Evolutionary conservation across 2,888 invertebrate genomes (phyloP).

Genomic region (Disparrhopalites patrizii): DNA sequence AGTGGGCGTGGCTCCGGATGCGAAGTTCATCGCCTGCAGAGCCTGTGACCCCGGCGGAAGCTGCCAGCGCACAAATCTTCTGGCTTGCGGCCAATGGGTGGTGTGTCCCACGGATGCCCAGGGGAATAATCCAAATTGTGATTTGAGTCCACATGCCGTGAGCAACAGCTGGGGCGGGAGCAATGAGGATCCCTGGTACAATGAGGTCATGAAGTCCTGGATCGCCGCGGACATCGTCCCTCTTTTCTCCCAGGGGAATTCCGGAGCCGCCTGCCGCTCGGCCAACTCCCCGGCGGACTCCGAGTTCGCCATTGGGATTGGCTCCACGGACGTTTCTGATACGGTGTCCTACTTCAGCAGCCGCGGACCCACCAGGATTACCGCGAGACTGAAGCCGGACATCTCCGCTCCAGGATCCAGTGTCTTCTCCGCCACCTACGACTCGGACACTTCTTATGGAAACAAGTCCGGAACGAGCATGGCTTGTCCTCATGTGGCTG

Average conservation of each 20-base stretch:
- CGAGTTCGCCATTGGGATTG: slow-evolving; percentile 6
- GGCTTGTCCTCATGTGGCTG: slow-evolving; percentile 34
- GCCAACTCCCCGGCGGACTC: slow-evolving; percentile 18
- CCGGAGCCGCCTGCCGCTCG: slow-evolving; percentile 3
- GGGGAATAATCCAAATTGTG: background rate
- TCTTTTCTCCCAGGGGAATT: slow-evolving; percentile 6
- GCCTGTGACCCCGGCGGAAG: background rate
- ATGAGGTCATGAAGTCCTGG: background rate
- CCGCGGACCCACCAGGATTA: slow-evolving; percentile 26
- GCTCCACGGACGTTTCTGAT: background rate
- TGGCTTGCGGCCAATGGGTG: slow-evolving; percentile 14
- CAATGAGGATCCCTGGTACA: background rate
- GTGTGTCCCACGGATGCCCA: background rate
- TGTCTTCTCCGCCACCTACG: slow-evolving; percentile 29
- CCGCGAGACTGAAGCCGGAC: slow-evolving; percentile 36
- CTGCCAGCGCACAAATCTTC: background rate
- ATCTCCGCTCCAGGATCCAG: slow-evolving; percentile 34
- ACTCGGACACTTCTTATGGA: slow-evolving; percentile 25
- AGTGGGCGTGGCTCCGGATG: slow-evolving; percentile 21
- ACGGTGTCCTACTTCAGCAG: slow-evolving; percentile 21
- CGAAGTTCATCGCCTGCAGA: slow-evolving; percentile 14
- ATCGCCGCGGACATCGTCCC: background rate
- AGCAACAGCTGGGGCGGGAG: slow-evolving; percentile 20
- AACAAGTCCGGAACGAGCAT: slow-evolving; percentile 33
- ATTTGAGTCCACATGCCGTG: slow-evolving; percentile 1